A percentile compares a stretch with the other conserved stretches of the same genome.
Conservation (phyloP, 2,797 vertebrate genomes). For the Gymnoscopelus microlampas region DNA sequence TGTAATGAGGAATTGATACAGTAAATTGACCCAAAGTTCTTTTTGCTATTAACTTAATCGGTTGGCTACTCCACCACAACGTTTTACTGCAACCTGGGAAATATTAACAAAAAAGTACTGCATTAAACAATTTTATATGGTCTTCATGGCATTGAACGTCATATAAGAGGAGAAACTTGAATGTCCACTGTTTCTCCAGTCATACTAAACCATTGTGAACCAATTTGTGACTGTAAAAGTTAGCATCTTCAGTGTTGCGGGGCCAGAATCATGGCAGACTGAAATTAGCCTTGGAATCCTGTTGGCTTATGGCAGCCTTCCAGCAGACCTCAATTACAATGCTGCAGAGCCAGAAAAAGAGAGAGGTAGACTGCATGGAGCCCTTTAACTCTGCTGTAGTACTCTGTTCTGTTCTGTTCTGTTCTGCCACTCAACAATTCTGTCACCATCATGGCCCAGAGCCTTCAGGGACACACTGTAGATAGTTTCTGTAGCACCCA, state of each 20-base stretch:
- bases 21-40: slow-evolving; percentile 24
- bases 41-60: neutral
- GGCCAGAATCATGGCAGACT: slow-evolving; percentile 69
- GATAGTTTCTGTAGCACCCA: slow-evolving; percentile 50
- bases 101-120: slow-evolving; percentile 20
- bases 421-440: slow-evolving; percentile 72
- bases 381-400: slow-evolving; percentile 70
- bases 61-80: neutral
- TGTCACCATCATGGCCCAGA: slow-evolving; percentile 68
- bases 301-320: slow-evolving; percentile 77
- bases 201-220: slow-evolving; percentile 31
- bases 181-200: slow-evolving; percentile 24
- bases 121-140: slow-evolving; percentile 5
- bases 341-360: slow-evolving; percentile 79
- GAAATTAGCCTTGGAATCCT: slow-evolving; percentile 80
- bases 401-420: slow-evolving; percentile 42
- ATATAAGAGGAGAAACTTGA: slow-evolving; percentile 32
- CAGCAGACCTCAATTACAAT: slow-evolving; percentile 85
- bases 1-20: slow-evolving; percentile 23
- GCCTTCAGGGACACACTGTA: slow-evolving; percentile 57
- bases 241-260: slow-evolving; percentile 61
- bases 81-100: neutral
- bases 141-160: slow-evolving; percentile 10
- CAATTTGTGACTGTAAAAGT: slow-evolving; percentile 56
- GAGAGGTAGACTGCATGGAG: slow-evolving; percentile 83